Base-by-base conservation (phyloP, 2,888 invertebrate genomes). In the Gasteruption jaculator region DNA sequence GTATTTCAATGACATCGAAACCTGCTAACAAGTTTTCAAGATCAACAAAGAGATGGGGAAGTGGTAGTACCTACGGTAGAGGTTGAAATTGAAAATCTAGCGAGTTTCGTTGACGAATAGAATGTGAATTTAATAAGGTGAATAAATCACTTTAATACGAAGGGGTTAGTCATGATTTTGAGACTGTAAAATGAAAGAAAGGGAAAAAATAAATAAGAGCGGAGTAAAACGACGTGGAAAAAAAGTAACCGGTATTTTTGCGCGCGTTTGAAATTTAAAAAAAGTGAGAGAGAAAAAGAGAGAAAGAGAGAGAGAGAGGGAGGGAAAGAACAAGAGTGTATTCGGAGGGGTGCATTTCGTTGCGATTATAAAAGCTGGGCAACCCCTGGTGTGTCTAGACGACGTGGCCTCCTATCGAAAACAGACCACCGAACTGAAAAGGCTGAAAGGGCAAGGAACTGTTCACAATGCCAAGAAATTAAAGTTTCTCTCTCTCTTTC, bases 331-430 rank as follows among this genome's bases (percentile, higher is more conserved):
- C 62, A 63, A 65, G 61, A 63, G 66, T 66, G 65, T 62, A 64
- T 66, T 65, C 58, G 58, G 57, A 63, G 60, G 68, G 66, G 64
- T 65, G 66, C 64, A 63, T 66, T 63, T 61, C 59, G 65, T 65
- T 63, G 65, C 61, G 61, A 67, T 66, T 63, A 65, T 65, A 65
- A 68, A 67, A 62, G 64, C 59, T 41, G 58, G 58, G 58, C 55
- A 58, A 62, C 59, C 57, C 57, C 58, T 55, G 56, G 54, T 57
- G 56, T 55, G 57, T 63, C 61, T 63, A 63, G 63, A 63, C 62
- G 61, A 58, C 56, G 57, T 57, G 58, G 61, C 60, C 65, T 65
- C 60, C 64, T 64, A 67, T 67, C 64, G 60, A 66, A 67, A 66
- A 66, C 66, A 67, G 65, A 65, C 63, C 61, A 57, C 59, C 62